Conservation (phyloP, 2,113 vertebrate species). For the Tricholaema leucomelas region DNA sequence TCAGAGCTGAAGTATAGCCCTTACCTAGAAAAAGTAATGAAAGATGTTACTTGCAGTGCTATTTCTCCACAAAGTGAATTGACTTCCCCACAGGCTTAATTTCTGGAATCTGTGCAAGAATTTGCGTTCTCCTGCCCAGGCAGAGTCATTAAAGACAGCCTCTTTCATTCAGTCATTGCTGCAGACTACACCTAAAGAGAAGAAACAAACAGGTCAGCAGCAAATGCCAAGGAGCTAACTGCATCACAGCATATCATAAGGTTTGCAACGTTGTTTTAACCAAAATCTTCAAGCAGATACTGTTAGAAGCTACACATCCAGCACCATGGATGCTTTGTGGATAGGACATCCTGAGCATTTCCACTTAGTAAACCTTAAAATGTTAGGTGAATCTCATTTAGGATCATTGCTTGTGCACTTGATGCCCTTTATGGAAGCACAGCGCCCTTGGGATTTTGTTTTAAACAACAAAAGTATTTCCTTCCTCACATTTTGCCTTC, state of each 20-base stretch:
- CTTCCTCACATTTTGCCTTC: not conserved
- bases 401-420: not conserved
- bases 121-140: not conserved
- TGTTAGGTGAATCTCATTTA: not conserved
- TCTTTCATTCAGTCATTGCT: not conserved
- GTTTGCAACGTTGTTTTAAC: not conserved
- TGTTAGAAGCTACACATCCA: not conserved
- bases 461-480: not conserved
- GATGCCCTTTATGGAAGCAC: not conserved
- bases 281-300: not conserved
- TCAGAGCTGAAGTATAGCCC: no score
- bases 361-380: not conserved
- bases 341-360: not conserved
- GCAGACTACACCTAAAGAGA: not conserved
- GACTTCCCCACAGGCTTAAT: not conserved
- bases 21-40: no score
- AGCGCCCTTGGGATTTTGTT: not conserved
- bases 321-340: not conserved
- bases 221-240: not conserved
- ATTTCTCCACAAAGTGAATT: not conserved
- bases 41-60: no score
- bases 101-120: not conserved
- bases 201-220: not conserved
- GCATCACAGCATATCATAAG: not conserved
- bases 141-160: not conserved